Evolutionary conservation across 2,113 vertebrate genomes (phyloP), one percentile per base, ranked within the genome.

Genomic region (Scytalopus superciliaris): DNA sequence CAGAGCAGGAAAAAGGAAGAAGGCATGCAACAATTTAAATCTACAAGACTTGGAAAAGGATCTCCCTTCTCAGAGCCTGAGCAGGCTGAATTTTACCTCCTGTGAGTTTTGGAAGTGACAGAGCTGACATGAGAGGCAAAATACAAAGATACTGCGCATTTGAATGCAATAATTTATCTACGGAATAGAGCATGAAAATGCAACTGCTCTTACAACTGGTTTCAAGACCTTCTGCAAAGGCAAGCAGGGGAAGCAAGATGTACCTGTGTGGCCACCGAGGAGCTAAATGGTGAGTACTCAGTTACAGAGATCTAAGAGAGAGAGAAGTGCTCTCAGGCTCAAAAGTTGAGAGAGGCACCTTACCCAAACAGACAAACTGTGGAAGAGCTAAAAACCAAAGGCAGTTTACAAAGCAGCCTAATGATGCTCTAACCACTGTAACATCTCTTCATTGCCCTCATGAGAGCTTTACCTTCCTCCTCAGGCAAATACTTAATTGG

Each of bases 81-180:
- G 40, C 23, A 59, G 49, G 53, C 63, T 53, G 57, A 68, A 40
- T 85, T 90, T 90, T 90, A 94, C 59, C 85, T 77, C 57, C 82
- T 76, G n/a, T 33, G 59, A 66, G 39, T 77, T 92, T 77, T 80
- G 33, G 50, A 88, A 62, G 44, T 0, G 0, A 47, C 30, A 93
- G 22, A 73, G 44, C 49, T 83, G 57, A 80, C 7, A 31, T 68
- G 13, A 30, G 13, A 86, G 23, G 67, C 40, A 80, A 76, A 88
- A 75, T 13, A 50, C 1, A 75, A 82, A 1, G 0, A 87, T 22
- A 9, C 12, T 8, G 60, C 37, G 24, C 35, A 56, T 37, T 44
- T 56, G 30, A 75, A 57, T 53, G 35, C 9, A 42, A 5, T 49
- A 28, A 84, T 64, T 90, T 47, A 52, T 40, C 33, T 76, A 52